These are phyloP conservation scores for Cataglyphis albicans DNA, from an alignment of 2,888 invertebrate genomes.

Conservation along the genomic window DNA sequence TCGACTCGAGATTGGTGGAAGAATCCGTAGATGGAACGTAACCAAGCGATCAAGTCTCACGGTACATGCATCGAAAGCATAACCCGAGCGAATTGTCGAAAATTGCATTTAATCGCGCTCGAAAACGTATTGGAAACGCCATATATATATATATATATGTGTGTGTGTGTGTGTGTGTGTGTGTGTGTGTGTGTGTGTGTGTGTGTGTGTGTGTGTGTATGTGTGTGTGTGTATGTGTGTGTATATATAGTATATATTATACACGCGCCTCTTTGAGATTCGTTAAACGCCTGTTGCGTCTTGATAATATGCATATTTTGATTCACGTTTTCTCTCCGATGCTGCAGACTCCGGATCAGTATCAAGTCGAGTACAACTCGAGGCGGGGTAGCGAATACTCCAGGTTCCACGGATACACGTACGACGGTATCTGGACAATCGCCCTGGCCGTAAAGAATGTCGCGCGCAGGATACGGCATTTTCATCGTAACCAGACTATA, in stretches of 20 bases:
- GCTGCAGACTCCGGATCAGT: slow-evolving; percentile 94
- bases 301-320: slow-evolving; percentile 2
- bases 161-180: background rate
- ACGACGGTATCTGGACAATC: slow-evolving; percentile 99
- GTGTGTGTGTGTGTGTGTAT: no score
- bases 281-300: slow-evolving; percentile 46
- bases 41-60: background rate
- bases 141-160: background rate
- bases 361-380: slow-evolving; percentile 94
- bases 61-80: background rate
- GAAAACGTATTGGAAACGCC: slow-evolving; percentile 41
- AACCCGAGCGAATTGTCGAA: slow-evolving; percentile 3
- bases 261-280: slow-evolving; percentile 25
- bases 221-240: no score
- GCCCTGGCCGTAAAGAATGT: slow-evolving; percentile 97
- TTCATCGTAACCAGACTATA: slow-evolving; percentile 92
- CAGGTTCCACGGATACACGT: slow-evolving; percentile 98
- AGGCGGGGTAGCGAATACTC: slow-evolving; percentile 94
- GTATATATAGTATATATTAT: no score
- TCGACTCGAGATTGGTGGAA: slow-evolving; percentile 28
- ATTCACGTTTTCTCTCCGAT: slow-evolving; percentile 11
- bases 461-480: slow-evolving; percentile 90
- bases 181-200: no score
- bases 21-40: slow-evolving; percentile 5
- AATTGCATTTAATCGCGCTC: slow-evolving; percentile 55